These are phyloP conservation scores for Caenorhabditis sinica DNA, from an alignment of 2,888 invertebrate genomes.

Conservation along the genomic window DNA sequence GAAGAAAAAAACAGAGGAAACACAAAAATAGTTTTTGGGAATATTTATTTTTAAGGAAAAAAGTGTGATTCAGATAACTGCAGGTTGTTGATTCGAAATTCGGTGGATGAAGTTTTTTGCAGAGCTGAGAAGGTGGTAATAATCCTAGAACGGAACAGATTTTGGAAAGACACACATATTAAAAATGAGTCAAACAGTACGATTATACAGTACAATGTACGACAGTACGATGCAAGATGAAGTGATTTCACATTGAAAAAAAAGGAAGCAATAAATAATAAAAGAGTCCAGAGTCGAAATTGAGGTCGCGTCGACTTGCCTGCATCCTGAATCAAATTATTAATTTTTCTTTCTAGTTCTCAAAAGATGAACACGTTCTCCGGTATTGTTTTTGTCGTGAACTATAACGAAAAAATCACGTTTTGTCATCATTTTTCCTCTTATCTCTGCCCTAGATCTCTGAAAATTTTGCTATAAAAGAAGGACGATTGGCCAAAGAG, in stretches of 20 bases:
- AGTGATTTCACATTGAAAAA: no score
- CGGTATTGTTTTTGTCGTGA: neutral
- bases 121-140: neutral
- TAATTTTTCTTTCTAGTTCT: neutral
- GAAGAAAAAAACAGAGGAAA: no score
- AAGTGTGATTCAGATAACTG: conserved; percentile 5
- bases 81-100: neutral
- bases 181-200: neutral
- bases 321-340: no score
- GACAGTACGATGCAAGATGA: no score
- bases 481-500: neutral
- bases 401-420: neutral
- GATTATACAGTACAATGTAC: no score
- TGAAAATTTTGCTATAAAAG: conserved; percentile 32
- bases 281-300: no score
- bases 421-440: conserved; percentile 19
- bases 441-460: conserved; percentile 44
- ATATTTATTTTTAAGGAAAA: no score
- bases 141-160: neutral
- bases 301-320: no score
- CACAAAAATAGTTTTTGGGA: no score
- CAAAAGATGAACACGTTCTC: neutral
- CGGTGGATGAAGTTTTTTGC: neutral
- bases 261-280: no score
- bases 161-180: no score